phyloP scores from a whole-genome alignment of 2,113 vertebrate species.

The Callorhinus ursinus region DNA sequence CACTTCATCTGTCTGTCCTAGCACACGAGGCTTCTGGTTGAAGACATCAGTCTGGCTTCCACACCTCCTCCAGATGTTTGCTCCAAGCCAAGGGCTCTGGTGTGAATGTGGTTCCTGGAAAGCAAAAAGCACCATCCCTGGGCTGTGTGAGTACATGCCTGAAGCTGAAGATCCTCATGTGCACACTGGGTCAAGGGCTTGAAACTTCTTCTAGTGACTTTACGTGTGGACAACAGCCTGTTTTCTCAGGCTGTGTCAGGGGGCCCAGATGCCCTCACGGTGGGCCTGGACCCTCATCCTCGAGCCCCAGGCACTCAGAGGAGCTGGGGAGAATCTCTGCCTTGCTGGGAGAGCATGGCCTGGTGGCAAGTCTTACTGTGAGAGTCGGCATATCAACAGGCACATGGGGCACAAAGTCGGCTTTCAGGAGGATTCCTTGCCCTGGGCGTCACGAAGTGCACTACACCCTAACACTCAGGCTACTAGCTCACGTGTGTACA shows the following conservation, averaged over 20 bases:
- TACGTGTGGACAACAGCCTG: slow-evolving; percentile 52
- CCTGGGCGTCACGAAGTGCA: background rate
- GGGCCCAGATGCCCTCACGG: background rate
- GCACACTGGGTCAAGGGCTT: slow-evolving; percentile 57
- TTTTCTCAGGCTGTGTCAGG: slow-evolving; percentile 54
- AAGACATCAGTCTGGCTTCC: background rate
- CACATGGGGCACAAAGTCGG: background rate
- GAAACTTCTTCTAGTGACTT: slow-evolving; percentile 54
- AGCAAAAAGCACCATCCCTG: background rate
- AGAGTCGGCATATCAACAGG: rapidly evolving
- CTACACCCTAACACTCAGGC: background rate
- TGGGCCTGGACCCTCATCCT: rapidly evolving
- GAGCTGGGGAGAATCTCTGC: background rate
- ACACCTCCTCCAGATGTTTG: background rate
- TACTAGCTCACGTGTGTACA: background rate
- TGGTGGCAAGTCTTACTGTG: background rate
- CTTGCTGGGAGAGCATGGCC: background rate
- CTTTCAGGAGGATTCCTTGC: background rate
- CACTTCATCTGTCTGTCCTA: background rate
- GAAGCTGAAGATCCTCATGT: background rate
- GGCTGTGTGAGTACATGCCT: background rate
- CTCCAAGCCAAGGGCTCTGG: background rate
- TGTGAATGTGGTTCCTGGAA: slow-evolving; percentile 55
- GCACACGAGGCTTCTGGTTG: background rate
- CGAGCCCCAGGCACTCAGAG: background rate